Base-by-base conservation (phyloP, 1,140 invertebrate species). In the Rhagoletis zephyria region DNA sequence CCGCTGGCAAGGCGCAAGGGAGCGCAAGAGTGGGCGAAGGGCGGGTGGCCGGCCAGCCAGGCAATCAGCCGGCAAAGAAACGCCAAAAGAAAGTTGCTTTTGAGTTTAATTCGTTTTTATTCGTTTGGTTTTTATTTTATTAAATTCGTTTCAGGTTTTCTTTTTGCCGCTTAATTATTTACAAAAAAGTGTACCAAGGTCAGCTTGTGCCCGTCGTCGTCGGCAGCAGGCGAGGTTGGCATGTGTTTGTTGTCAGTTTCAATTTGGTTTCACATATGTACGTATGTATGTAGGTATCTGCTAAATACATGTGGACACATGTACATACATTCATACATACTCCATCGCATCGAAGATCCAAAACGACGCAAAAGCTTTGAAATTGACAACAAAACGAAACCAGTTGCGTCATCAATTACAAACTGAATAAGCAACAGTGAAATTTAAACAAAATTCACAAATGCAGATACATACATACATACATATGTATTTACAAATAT, bases 161-260 rank as follows among this genome's bases (percentile, higher is more conserved):
- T 16, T 74, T 74, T 74, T 42, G 48, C 16, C 7, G n/a, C n/a
- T n/a, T n/a, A n/a, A 59, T 56, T 81, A 81, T 81, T 81, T 81
- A 56, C 51, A 81, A 59, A 81, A 77, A 81, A 81, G 74, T 59
- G 74, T 81, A 81, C 74, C 74, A 81, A 81, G 74, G 74, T 81
- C 74, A 81, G 74, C n/a, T 5, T 77, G 45, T 48, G 48, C 70
- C 42, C 48, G 16, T 77, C n/a, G n/a, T n/a, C n/a, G n/a, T n/a
- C 45, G 12, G 61, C 64, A 6, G 64, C 19, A 4, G 48, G 45
- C 70, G 70, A 9, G 7, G 40, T 2, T 42, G 67, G 12, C 67
- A 16, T 14, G 14, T 42, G 42, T 14, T 40, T 16, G 9, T 74
- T 74, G 40, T 74, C 42, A 42, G 16, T 81, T 77, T 67, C 64